Conservation (phyloP, 2,888 invertebrate species). For the Macaria liturata region DNA sequence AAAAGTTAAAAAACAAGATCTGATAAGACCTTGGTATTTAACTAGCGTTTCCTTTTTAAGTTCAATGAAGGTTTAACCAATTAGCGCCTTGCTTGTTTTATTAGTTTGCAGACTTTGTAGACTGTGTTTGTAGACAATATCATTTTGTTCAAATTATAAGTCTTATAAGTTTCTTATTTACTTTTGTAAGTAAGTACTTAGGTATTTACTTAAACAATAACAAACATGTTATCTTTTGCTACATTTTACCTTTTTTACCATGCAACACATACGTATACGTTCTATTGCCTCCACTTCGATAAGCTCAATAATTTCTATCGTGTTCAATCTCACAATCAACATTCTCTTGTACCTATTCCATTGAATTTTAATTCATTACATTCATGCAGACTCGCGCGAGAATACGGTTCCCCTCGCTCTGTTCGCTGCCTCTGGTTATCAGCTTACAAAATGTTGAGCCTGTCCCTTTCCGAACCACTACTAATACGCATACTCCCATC, state of each 20-base stretch:
- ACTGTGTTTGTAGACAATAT: not conserved
- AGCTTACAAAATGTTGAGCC: constrained; percentile 79
- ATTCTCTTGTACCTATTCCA: constrained; percentile 53
- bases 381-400: constrained; percentile 79
- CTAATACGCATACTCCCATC: constrained; percentile 68
- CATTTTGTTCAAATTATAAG: no score
- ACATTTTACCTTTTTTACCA: no score
- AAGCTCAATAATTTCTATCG: constrained; percentile 54
- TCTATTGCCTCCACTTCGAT: not conserved
- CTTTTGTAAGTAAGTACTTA: not conserved
- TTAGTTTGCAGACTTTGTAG: constrained; percentile 1
- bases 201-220: no score
- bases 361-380: constrained; percentile 82
- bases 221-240: no score
- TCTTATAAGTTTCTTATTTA: constrained; percentile 31
- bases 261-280: no score
- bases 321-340: constrained; percentile 62
- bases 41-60: constrained; percentile 55
- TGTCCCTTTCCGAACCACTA: constrained; percentile 64
- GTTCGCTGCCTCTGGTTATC: constrained; percentile 80
- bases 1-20: constrained; percentile 56
- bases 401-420: constrained; percentile 81
- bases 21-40: constrained; percentile 63
- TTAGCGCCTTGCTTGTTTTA: constrained; percentile 8
- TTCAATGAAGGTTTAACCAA: constrained; percentile 44